Base-by-base conservation (phyloP, 2,797 vertebrate genomes). In the Scyliorhinus canicula region DNA sequence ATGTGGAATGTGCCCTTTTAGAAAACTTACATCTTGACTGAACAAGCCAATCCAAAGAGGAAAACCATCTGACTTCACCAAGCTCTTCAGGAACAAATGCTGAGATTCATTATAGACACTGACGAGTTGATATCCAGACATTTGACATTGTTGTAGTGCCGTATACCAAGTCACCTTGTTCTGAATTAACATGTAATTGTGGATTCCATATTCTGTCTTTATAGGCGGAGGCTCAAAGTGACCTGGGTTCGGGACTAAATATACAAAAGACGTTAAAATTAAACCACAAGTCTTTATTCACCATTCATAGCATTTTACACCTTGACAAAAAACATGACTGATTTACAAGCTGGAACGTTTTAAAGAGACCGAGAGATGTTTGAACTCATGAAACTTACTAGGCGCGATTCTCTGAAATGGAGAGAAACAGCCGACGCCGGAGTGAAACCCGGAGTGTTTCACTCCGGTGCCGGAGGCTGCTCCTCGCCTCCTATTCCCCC, bases 31-130 rank as follows among this genome's bases (percentile, higher is more conserved):
- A 95, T 98, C 98, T 90, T 98, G 98, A 96, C 97, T 97, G 26
- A 98, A 99, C 21, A 99, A 97, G 65, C 99, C 99, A 95, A 99
- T 98, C 99, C 99, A 99, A 2, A 99, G 97, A 0, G 97, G 96
- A 96, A 98, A 99, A 95, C 99, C 99, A 2, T 99, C 98, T 0
- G 96, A 97, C 95, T 97, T 98, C 95, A 97, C 96, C 11, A 99
- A 96, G 84, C 97, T 97, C 95, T 97, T 96, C 95, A 99, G 95
- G 88, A 98, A 98, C 6, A 96, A 60, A 16, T 97, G 96, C 7
- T 97, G 96, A 0, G 97, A 96, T 95, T 96, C 2, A 95, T 98
- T 97, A 84, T 99, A 98, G 95, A 99, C 95, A 12, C 98, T 99
- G 44, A 98, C 98, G 96, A 99, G 97, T 96, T 99, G 97, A 19